Evolutionary conservation across 2,113 vertebrate species (phyloP), one percentile per base, ranked within the genome.

Genomic region (Stomatorhinus ivindoensis): DNA sequence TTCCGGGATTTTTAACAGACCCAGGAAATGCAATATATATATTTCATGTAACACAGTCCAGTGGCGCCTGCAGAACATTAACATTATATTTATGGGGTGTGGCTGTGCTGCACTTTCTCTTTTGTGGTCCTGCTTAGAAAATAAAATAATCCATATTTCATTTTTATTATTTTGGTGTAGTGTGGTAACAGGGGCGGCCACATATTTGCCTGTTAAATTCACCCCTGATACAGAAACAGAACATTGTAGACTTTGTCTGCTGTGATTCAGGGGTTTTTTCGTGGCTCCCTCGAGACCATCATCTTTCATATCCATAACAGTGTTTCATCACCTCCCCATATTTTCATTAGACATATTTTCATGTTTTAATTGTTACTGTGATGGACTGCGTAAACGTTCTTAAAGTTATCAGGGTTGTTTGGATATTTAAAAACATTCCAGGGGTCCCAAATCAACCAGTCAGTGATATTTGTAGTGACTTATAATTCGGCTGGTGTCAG

Each of bases 1-100:
- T 95, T 96, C 95, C 95, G 94, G 93, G 92, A 93, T 95, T 96
- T 94, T 94, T 93, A 90, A 92, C 90, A 90, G 92, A 89, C 31
- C 50, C 58, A 92, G 87, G 90, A 91, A 90, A 46, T 35, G 42
- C 69, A 48, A 85, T n/a, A 47, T 48, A 42, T 35, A 76, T 35
- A 5, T 76, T 39, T 39, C 69, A 76, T 39, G 69, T 6, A 39
- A 76, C 42, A 39, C 31, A 80, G 35, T 80, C 35, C 73, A 69
- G 61, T 31, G n/a, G 10, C 1, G n/a, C 10, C 61, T 69, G 61
- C 61, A 65, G 61, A 27, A 65, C n/a, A 65, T 65, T n/a, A n/a
- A n/a, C n/a, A n/a, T n/a, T 13, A 69, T 69, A 69, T 69, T 69
- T 69, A 69, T 69, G n/a, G 61, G 61, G 27, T 10, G n/a, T 69